phyloP scores from a whole-genome alignment of 2,888 invertebrate genomes.

The Keiferia lycopersicella region DNA sequence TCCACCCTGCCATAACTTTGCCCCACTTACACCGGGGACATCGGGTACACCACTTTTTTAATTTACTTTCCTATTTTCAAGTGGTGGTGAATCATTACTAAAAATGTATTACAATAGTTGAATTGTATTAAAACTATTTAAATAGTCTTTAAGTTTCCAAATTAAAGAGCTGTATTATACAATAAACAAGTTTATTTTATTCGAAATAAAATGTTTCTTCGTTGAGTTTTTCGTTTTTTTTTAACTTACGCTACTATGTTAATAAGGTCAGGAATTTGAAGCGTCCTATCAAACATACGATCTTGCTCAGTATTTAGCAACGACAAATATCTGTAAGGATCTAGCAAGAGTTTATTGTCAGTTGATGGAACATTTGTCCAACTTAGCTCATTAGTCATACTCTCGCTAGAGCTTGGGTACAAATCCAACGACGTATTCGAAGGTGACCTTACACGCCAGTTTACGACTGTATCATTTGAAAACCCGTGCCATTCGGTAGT shows the following conservation, averaged over 20 bases:
- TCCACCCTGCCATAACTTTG: no score
- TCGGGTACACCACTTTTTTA: no score
- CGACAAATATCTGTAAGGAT: not conserved
- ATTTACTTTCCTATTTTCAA: not conserved
- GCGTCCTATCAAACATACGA: not conserved
- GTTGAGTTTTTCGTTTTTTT: slow-evolving; percentile 47
- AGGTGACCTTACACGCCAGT: not conserved
- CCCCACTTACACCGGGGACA: no score
- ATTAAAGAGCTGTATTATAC: slow-evolving; percentile 21
- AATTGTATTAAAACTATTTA: slow-evolving; percentile 14
- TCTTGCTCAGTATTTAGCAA: not conserved
- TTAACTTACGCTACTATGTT: slow-evolving; percentile 26
- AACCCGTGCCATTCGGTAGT: not conserved
- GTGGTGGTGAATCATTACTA: not conserved
- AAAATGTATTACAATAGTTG: not conserved
- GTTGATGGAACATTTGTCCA: not conserved
- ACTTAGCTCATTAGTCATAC: not conserved
- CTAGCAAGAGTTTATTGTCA: not conserved
- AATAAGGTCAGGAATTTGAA: not conserved
- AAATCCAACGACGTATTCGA: not conserved
- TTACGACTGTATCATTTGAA: not conserved
- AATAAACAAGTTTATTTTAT: slow-evolving; percentile 36
- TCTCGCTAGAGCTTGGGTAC: not conserved
- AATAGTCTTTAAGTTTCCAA: not conserved
- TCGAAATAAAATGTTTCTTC: slow-evolving; percentile 47